Base-by-base conservation (phyloP, 2,888 invertebrate genomes). In the Amphipoea lucens region DNA sequence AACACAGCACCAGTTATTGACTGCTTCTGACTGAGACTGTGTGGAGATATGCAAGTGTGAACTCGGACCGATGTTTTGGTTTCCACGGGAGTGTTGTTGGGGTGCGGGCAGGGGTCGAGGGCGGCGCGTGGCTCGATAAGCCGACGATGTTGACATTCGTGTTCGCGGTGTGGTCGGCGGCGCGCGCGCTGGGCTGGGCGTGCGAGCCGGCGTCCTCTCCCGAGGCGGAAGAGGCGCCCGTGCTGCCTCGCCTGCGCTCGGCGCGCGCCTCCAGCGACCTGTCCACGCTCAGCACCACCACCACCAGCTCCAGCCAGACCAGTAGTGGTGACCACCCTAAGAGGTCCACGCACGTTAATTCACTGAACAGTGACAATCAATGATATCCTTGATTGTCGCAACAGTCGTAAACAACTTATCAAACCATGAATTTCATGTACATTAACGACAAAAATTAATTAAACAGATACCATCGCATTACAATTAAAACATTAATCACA, bases 161-260 rank as follows among this genome's bases (percentile, higher is more conserved):
- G 91, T 97, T 97, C 92, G 97, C 97, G 94, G 95, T 97, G 95
- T 97, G 97, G 97, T 97, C 97, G 91, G 96, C 97, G 88, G 97
- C 97, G 92, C 97, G 97, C 93, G 97, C 97, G 95, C 95, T 97
- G 91, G 95, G 97, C 91, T 95, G 95, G 96, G 91, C 94, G 87
- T 93, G 93, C 92, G 95, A 95, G 76, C 90, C 90, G 76, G 91
- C 93, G 80, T 82, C 91, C 81, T 93, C 96, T 68, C 96, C 96
- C 77, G 96, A 96, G 80, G 92, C 92, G 81, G 97, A 97, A 82
- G 97, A 96, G 87, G 90, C 92, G 80, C 96, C 96, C 72, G 92
- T 94, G 91, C 93, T 96, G 90, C 97, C 96, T 84, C 95, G 96
- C 84, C 93, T 96, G 90, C 95, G 97, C 86, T 97, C 97, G 63